Evolutionary conservation across 1,140 invertebrate species (phyloP).

Genomic region (Campodea augens): DNA sequence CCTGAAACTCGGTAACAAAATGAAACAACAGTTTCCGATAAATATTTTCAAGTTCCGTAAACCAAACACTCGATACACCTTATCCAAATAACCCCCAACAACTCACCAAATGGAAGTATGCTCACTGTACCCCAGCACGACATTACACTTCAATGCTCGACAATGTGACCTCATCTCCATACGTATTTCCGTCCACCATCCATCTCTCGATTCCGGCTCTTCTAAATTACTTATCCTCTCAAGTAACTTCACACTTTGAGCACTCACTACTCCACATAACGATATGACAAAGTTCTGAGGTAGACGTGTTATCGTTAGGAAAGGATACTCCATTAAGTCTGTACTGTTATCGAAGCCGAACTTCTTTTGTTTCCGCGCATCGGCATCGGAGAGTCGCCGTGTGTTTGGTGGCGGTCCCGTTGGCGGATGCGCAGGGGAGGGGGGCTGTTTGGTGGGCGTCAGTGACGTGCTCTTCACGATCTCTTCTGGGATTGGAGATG

Average conservation of each 20-base stretch:
- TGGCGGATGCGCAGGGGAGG: too few species aligned
- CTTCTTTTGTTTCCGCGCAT: too few species aligned
- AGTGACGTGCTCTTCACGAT: too few species aligned
- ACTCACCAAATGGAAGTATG: slow-evolving; percentile 68
- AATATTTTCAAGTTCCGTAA: too few species aligned
- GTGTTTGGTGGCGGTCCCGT: too few species aligned
- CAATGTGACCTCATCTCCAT: slow-evolving; percentile 87
- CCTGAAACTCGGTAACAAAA: neutral
- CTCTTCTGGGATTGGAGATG: too few species aligned
- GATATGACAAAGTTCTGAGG: slow-evolving; percentile 26
- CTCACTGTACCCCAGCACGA: slow-evolving; percentile 83
- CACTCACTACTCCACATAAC: slow-evolving; percentile 62
- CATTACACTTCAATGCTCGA: slow-evolving; percentile 71
- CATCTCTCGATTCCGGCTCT: slow-evolving; percentile 74
- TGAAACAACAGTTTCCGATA: neutral
- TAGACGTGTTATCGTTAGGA: slow-evolving; percentile 80
- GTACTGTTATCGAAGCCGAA: too few species aligned
- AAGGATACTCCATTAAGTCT: slow-evolving; percentile 84
- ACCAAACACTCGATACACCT: too few species aligned
- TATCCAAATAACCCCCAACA: too few species aligned
- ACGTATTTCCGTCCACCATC: slow-evolving; percentile 87
- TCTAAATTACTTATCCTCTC: slow-evolving; percentile 61
- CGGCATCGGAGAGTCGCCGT: too few species aligned
- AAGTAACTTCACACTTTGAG: slow-evolving; percentile 68
- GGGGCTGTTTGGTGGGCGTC: too few species aligned